Evolutionary conservation across 1,140 invertebrate species (phyloP), one percentile per base, ranked within the genome.

Genomic region (Panagrolaimus sp.): DNA sequence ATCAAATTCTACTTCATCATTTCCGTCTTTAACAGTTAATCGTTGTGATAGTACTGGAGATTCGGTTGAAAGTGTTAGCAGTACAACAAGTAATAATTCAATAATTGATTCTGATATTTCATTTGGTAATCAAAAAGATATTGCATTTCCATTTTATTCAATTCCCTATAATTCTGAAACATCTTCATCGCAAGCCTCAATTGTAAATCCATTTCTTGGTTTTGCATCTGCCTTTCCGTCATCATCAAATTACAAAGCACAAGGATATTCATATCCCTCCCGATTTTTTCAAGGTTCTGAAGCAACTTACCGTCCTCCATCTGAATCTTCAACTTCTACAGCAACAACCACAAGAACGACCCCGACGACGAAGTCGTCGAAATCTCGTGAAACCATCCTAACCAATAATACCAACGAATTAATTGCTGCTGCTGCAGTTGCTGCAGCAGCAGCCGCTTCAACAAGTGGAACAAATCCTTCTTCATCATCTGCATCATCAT

Each of bases 11-110:
- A 12, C 21, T 12, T 58, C 28, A 17, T 26, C 52, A 58, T 28
- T 58, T 58, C 52, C 52, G 52, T 28, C 28, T 58, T n/a, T 28
- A 28, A 12, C 52, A 28, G 52, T 28, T 58, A 58, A 21, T 58
- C 52, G 52, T 58, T 58, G 52, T 58, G 52, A 58, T 58, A 58
- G 52, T 58, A n/a, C 28, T 58, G 52, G 52, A 26, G 52, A 58
- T 58, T 58, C 52, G 1, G 21, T 58, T 58, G 52, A 28, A 58
- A 26, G 21, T 21, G 52, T 28, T 21, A 26, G 21, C 52, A 58
- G 52, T 28, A 58, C 52, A 21, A 58, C 52, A 28, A 58, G 52
- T 58, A 58, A 21, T 28, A 26, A 26, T 26, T 58, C 52, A 26
- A 28, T 26, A 12, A 58, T 58, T 58, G 52, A 58, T 58, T 28